phyloP scores from a whole-genome alignment of 2,797 vertebrate species.

The Oryzias sinensis region DNA sequence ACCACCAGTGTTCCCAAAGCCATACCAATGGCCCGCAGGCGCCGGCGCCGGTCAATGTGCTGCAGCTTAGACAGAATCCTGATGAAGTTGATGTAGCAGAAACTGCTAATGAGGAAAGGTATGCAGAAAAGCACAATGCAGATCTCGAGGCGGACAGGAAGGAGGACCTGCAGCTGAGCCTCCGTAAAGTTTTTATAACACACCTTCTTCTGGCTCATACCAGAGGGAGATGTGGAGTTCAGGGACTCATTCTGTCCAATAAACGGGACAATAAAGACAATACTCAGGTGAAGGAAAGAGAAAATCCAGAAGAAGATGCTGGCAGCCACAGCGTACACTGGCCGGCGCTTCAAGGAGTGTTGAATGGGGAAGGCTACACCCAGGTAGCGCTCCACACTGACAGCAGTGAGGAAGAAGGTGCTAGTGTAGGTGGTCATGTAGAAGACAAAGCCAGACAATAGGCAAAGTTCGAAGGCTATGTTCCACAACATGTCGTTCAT shows the following conservation, averaged over 20 bases:
- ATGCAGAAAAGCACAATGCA: constrained; percentile 85
- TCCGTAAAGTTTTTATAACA: constrained; percentile 83
- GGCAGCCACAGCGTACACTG: constrained; percentile 73
- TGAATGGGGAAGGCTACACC: constrained; percentile 83
- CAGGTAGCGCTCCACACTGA: constrained; percentile 83
- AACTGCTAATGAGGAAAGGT: constrained; percentile 83
- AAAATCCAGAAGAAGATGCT: constrained; percentile 81
- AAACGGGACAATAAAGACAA: constrained; percentile 77
- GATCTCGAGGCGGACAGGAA: constrained; percentile 85
- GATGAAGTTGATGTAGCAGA: constrained; percentile 89
- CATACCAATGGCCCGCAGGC: constrained; percentile 83
- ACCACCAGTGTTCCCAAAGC: constrained; percentile 85
- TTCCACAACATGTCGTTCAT: constrained; percentile 67
- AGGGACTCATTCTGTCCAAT: constrained; percentile 6
- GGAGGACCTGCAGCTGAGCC: constrained; percentile 74
- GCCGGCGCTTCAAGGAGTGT: constrained; percentile 74
- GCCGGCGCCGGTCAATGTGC: constrained; percentile 75
- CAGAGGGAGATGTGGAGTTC: fast-evolving
- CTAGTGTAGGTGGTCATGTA: constrained; percentile 87
- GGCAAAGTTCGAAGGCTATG: constrained; percentile 78
- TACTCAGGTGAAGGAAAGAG: constrained; percentile 72
- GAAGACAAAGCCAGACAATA: constrained; percentile 79
- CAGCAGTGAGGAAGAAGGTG: constrained; percentile 79
- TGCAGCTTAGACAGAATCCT: constrained; percentile 79
- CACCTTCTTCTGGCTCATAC: not conserved